Conservation (phyloP, 2,113 vertebrate species). For the Lophochroa leadbeateri region DNA sequence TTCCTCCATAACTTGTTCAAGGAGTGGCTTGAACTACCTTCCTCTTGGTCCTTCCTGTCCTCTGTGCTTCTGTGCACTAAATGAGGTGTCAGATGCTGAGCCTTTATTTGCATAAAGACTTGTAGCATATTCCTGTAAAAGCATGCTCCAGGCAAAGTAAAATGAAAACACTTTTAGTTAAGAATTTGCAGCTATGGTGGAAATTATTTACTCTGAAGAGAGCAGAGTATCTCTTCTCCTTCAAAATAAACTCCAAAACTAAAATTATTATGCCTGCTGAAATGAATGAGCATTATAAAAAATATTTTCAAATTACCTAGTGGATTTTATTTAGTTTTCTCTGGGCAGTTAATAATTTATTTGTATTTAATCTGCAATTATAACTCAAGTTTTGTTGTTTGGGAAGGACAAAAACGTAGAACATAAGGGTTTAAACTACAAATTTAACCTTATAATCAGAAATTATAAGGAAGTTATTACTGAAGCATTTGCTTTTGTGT, state of each 20-base stretch:
- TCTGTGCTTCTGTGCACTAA: background rate
- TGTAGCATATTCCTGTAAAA: background rate
- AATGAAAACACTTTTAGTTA: background rate
- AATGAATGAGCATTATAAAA: background rate
- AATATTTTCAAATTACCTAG: background rate
- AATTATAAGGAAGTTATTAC: background rate
- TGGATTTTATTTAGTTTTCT: background rate
- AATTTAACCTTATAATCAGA: background rate
- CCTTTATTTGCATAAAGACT: background rate
- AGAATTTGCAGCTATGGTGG: background rate
- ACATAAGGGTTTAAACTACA: background rate
- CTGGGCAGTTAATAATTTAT: background rate
- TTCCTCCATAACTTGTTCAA: background rate
- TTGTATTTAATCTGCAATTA: background rate
- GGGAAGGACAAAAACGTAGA: background rate
- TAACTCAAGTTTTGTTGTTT: background rate
- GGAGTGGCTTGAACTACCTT: background rate
- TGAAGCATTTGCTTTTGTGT: background rate
- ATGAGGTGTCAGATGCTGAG: background rate
- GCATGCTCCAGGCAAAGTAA: background rate
- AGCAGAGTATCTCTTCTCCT: background rate
- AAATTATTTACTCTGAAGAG: background rate
- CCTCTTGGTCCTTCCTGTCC: background rate
- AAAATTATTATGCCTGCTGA: background rate
- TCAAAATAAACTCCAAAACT: background rate